Conservation (phyloP, 1,140 invertebrate genomes). For the Achroia grisella region DNA sequence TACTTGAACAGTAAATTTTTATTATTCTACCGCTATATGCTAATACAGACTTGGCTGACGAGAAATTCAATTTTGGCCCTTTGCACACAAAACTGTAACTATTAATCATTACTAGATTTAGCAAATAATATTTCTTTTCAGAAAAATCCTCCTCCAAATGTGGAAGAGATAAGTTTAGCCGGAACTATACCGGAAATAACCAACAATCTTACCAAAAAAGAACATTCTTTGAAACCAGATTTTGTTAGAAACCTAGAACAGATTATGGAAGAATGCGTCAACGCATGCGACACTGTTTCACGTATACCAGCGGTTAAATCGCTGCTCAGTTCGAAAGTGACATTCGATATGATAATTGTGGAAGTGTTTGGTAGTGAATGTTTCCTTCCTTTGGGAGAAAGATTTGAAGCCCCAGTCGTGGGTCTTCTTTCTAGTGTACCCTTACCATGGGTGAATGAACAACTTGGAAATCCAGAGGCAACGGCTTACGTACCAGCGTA, state of each 20-base stretch:
- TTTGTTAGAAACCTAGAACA: conserved; percentile 58
- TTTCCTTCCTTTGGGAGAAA: conserved; percentile 72
- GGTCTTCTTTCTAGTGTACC: conserved; percentile 75
- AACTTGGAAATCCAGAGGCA: conserved; percentile 77
- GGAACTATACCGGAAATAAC: conserved; percentile 67
- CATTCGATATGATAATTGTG: conserved; percentile 79
- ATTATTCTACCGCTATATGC: no score
- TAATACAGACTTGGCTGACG: no score
- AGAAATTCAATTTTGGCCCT: no score
- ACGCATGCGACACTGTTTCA: conserved; percentile 60
- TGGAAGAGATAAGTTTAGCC: conserved; percentile 61
- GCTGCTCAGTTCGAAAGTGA: conserved; percentile 52
- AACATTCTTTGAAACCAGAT: conserved; percentile 51
- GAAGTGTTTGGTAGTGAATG: conserved; percentile 81
- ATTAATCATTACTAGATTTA: neutral
- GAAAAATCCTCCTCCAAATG: conserved; percentile 57
- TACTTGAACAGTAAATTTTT: no score
- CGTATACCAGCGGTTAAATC: conserved; percentile 46
- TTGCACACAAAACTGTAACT: neutral
- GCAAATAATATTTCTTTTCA: conserved; percentile 31
- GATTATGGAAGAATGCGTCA: conserved; percentile 60
- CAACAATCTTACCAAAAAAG: conserved; percentile 60
- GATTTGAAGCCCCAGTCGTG: conserved; percentile 75
- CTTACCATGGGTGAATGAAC: conserved; percentile 77
- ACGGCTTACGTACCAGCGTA: conserved; percentile 76